A percentile compares a stretch with the other conserved stretches of the same genome.
Evolutionary conservation across 2,888 invertebrate species (phyloP).

Genomic region (Proisotoma minuta): DNA sequence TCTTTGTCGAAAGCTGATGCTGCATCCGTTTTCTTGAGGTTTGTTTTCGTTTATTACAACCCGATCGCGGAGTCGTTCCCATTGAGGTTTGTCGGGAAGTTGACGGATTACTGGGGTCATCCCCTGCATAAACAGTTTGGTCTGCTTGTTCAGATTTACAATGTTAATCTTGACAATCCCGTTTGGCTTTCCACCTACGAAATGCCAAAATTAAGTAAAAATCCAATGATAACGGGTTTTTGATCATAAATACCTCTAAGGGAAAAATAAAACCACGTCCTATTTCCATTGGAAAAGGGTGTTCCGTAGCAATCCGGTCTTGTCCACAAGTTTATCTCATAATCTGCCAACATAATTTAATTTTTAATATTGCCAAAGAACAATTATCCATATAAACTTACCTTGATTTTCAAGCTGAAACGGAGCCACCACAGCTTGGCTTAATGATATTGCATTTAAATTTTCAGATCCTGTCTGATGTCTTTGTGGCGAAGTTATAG

Average conservation of each 20-base stretch:
- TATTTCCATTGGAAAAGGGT: constrained; percentile 79
- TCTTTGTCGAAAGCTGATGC: constrained; percentile 67
- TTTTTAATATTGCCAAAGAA: constrained; percentile 1
- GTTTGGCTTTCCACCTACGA: constrained; percentile 48
- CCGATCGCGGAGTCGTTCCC: constrained; percentile 61
- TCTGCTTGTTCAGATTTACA: constrained; percentile 82
- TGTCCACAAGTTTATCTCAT: constrained; percentile 86
- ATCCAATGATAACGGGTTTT: neutral
- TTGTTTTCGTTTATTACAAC: constrained; percentile 53
- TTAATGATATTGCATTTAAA: no score
- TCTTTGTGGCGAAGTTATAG: constrained; percentile 7
- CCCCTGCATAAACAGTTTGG: constrained; percentile 84
- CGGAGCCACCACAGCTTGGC: neutral
- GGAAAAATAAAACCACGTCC: constrained; percentile 91
- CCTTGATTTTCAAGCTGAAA: constrained; percentile 8
- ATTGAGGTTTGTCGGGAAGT: constrained; percentile 70
- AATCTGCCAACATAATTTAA: constrained; percentile 55
- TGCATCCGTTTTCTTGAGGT: constrained; percentile 66
- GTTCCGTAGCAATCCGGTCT: constrained; percentile 82
- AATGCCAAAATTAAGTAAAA: neutral
- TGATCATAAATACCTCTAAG: constrained; percentile 55
- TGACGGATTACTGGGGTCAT: constrained; percentile 77
- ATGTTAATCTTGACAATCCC: constrained; percentile 69
- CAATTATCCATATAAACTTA: neutral
- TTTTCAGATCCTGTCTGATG: constrained; percentile 10